Base-by-base conservation (phyloP, 2,797 vertebrate species). In the Catharus ustulatus region DNA sequence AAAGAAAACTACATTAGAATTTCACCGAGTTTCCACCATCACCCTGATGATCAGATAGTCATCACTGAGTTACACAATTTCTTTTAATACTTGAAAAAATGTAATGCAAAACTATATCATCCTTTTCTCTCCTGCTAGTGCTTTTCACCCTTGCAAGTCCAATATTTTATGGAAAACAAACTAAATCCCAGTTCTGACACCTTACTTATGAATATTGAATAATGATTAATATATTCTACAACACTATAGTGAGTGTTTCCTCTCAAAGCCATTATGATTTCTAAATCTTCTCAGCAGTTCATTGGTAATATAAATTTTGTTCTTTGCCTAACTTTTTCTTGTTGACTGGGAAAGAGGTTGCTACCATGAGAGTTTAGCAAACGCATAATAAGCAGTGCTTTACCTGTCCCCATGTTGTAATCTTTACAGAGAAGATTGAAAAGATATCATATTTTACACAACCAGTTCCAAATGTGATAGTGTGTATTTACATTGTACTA, bases 101-200 rank as follows among this genome's bases (percentile, higher is more conserved):
- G 4, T 30, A 88, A 36, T 9, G 7, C 1, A 2, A 74, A 55
- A 3, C 3, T 38, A 0, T 16, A 15, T 26, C 26, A 68, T 21
- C 19, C 30, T 81, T 77, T 87, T 51, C 30, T 80, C 21, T 81
- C 49, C n/a, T 57, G 11, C 16, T 64, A 36, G 9, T 34, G 27
- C 10, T 88, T 91, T 90, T 75, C 42, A 89, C 11, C 12, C 12
- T 68, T 81, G 5, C 4, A 84, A 59, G 13, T 69, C 55, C 38
- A 69, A 5, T 73, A 87, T 43, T 57, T 75, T 11, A 6, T 24
- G 27, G 51, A 84, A 92, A 90, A 92, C 19, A 93, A 90, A 83
- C 21, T 72, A 74, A 91, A 84, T 38, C 29, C 14, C 17, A 71
- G 17, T 68, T 90, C 29, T 86, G 55, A 68, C 22, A 58, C 19